Percentiles rank a stretch among this genome's conserved stretches.
Conservation (phyloP, 2,113 vertebrate species). For the Paradisaea rubra region DNA sequence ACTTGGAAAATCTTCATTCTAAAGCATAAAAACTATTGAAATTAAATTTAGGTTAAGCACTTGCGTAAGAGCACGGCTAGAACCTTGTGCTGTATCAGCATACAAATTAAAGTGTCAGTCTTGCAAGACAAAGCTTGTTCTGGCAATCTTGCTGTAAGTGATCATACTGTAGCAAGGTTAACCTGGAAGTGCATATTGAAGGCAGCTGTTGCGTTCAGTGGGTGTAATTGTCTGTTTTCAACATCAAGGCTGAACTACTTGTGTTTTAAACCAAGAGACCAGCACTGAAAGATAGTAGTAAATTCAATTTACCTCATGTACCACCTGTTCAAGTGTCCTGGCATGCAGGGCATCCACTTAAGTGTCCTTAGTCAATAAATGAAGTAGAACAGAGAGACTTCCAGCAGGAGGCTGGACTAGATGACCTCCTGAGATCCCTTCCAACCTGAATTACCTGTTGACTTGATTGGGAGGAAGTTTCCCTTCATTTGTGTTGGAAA, state of each 20-base stretch:
- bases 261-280: neutral
- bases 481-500: neutral
- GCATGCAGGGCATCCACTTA: neutral
- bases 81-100: neutral
- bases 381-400: neutral
- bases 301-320: neutral
- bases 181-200: neutral
- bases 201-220: neutral
- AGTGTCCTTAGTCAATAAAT: neutral
- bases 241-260: neutral
- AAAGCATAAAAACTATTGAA: neutral
- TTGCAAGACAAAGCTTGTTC: constrained; percentile 15
- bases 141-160: neutral
- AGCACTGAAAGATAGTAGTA: neutral
- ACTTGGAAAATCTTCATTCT: neutral
- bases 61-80: neutral
- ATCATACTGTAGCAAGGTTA: neutral
- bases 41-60: neutral
- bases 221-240: neutral
- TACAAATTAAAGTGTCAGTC: neutral
- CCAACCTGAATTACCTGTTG: neutral
- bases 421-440: neutral
- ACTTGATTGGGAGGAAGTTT: neutral
- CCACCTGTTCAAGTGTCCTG: neutral
- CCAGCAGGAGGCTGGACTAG: neutral